Evolutionary conservation across 2,113 vertebrate genomes (phyloP), one percentile per base, ranked within the genome.

Genomic region (Zootoca vivipara): DNA sequence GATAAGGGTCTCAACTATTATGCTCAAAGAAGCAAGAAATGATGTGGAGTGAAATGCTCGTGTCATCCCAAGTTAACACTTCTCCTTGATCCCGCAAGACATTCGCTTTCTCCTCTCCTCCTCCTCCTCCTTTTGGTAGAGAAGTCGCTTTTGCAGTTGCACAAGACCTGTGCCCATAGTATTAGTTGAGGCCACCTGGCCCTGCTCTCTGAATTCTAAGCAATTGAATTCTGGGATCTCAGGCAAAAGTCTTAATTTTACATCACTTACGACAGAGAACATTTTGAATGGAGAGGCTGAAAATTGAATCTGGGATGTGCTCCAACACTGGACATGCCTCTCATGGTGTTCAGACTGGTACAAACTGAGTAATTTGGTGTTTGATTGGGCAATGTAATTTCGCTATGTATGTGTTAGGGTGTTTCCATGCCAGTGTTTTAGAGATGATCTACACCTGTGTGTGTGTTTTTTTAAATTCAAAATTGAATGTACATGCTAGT

Each of bases 41-140:
- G 52, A n/a, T 26, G 69, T 18, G 7, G 12, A 18, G 28, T 46
- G 12, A 74, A 75, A 83, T 77, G 52, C 40, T 52, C 22, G 3
- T 88, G 58, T 82, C 70, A 74, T 75, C 79, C 58, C 22, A 65
- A 82, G 70, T 82, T 82, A 65, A 52, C 73, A 74, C 62, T 64
- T 74, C 42, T 46, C 38, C 62, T 38, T 52, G 58, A 88, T 83
- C 69, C 82, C 20, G 26, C 38, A 67, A 83, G 80, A 33, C 9
- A 52, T 26, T 7, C 1, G 7, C 62, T 26, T 52, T 67, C 62
- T 5, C 73, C 35, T 64, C n/a, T 33, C 58, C 35, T n/a, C 24
- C 52, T 15, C 22, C 35, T 42, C 52, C 13, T 20, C 56, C 8
- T 40, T 46, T 33, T 33, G n/a, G 38, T 7, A 67, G 3, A 52